phyloP scores from a whole-genome alignment of 2,113 vertebrate genomes.

The Passer domesticus region DNA sequence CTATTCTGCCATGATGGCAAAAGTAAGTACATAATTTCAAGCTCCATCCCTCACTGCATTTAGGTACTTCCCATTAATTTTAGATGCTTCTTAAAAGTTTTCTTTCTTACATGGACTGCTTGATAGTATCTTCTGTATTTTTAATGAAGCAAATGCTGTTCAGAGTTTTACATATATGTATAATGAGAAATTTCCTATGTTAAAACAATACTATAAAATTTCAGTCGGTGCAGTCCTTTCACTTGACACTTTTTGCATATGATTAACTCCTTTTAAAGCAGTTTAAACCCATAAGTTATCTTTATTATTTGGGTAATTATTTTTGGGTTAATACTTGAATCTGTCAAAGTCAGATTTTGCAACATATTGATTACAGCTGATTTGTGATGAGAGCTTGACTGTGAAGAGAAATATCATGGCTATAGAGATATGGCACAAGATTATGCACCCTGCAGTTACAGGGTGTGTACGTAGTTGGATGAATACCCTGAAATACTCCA shows the following conservation, averaged over 20 bases:
- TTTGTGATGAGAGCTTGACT: background rate
- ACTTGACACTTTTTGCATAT: background rate
- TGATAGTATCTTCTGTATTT: background rate
- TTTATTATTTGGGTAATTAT: background rate
- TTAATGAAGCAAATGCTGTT: background rate
- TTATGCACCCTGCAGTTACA: background rate
- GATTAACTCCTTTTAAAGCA: background rate
- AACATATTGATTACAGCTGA: background rate
- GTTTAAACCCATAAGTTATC: background rate
- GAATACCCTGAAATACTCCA: background rate
- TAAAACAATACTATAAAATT: background rate
- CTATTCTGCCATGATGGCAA: slow-evolving; percentile 98
- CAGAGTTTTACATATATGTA: background rate
- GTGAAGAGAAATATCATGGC: background rate
- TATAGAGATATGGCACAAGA: background rate
- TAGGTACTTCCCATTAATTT: background rate
- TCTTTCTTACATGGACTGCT: background rate
- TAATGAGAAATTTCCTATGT: background rate
- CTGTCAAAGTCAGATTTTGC: background rate
- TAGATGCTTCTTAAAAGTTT: background rate
- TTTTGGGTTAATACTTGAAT: background rate
- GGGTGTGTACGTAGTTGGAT: background rate
- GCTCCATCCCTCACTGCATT: background rate
- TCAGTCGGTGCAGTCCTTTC: background rate
- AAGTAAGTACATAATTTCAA: slow-evolving; percentile 77